Conservation (phyloP, 2,113 vertebrate species). For the Saimiri boliviensis region DNA sequence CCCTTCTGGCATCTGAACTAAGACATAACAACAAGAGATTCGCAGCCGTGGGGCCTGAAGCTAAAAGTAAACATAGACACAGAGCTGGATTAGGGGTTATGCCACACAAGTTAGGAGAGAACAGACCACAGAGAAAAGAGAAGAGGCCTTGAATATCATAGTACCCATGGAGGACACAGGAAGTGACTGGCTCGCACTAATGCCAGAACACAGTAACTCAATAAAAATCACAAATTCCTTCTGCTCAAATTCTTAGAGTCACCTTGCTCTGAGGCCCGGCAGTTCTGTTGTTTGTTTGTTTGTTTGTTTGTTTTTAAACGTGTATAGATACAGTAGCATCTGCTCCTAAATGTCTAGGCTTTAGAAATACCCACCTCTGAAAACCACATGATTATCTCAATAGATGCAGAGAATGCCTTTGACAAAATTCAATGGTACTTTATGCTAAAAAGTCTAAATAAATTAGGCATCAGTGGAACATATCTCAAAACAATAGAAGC, state of each 20-base stretch:
- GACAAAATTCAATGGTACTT: too few relatives aligned
- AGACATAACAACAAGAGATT: background rate
- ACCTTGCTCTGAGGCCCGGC: background rate
- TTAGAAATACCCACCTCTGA: background rate
- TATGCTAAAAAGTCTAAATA: too few relatives aligned
- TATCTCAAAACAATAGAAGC: too few relatives aligned
- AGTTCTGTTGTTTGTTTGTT: background rate
- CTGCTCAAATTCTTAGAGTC: background rate
- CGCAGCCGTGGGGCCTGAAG: background rate
- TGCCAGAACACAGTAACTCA: background rate
- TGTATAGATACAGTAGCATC: background rate
- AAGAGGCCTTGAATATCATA: background rate
- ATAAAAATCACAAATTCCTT: background rate
- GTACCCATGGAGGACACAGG: background rate
- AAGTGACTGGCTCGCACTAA: background rate
- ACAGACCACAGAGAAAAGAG: background rate
- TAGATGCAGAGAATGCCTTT: too few relatives aligned
- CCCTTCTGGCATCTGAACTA: background rate
- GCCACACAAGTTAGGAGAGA: background rate
- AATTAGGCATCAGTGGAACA: too few relatives aligned
- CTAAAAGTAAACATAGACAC: background rate
- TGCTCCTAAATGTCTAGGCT: background rate
- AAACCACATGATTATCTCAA: too few relatives aligned
- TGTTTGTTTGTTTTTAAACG: background rate
- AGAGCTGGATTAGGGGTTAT: background rate